Conservation (phyloP, 2,888 invertebrate species). For the Archips xylosteana region DNA sequence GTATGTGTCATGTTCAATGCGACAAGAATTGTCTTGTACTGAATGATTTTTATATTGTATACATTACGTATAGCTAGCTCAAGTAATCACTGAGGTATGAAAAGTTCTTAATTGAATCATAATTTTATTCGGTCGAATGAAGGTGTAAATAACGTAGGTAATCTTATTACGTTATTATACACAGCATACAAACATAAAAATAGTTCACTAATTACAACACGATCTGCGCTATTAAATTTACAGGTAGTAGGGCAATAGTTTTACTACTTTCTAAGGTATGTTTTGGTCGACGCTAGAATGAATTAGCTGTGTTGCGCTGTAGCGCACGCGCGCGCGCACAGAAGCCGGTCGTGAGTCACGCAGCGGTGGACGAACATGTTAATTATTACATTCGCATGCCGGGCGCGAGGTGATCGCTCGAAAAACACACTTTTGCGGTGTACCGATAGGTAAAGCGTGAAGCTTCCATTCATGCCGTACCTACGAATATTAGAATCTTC, state of each 20-base stretch:
- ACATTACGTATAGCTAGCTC: background rate
- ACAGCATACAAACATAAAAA: background rate
- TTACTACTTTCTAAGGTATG: constrained; percentile 2
- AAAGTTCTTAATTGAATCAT: background rate
- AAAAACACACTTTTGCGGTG: constrained; percentile 27
- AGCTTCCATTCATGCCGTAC: background rate
- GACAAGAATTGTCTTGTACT: constrained; percentile 22
- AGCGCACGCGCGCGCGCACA: constrained; percentile 52
- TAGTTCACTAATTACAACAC: background rate
- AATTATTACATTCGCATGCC: constrained; percentile 58
- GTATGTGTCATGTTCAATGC: constrained; percentile 40
- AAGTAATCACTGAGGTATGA: background rate
- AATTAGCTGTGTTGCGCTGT: constrained; percentile 5
- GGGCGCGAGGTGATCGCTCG: constrained; percentile 34
- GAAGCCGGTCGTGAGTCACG: constrained; percentile 72
- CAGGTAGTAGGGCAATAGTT: constrained; percentile 2
- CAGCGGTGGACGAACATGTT: constrained; percentile 63
- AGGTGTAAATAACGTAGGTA: constrained; percentile 21
- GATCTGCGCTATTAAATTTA: background rate
- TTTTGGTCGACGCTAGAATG: constrained; percentile 12
- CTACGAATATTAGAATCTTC: background rate
- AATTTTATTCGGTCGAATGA: constrained; percentile 16
- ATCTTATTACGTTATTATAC: constrained; percentile 5
- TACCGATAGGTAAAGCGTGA: constrained; percentile 15
- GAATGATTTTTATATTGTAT: constrained; percentile 17